Conservation (phyloP, 2,113 vertebrate genomes). For the Benitochromis conjunctus region DNA sequence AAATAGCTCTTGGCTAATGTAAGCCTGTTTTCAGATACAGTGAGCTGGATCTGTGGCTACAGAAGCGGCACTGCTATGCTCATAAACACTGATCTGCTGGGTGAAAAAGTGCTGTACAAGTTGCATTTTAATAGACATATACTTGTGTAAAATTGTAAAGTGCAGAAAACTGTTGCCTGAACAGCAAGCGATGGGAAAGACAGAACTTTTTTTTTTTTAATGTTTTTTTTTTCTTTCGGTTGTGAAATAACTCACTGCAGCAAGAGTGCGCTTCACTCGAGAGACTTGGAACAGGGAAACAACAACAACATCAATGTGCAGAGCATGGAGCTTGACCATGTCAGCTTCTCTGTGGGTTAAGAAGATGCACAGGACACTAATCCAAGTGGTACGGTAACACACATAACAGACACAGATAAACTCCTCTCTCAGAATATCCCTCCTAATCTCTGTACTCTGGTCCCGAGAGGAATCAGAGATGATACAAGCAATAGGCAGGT, state of each 20-base stretch:
- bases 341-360: conserved; percentile 8
- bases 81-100: conserved; percentile 26
- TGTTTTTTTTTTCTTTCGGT: neutral
- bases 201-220: neutral
- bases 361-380: conserved; percentile 28
- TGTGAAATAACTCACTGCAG: neutral
- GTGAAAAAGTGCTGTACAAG: neutral
- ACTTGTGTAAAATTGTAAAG: neutral
- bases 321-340: conserved; percentile 1
- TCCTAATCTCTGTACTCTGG: conserved; percentile 10
- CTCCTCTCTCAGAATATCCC: conserved; percentile 15
- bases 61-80: conserved; percentile 8
- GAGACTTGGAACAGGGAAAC: neutral
- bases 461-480: conserved; percentile 20
- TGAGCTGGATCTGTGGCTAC: conserved; percentile 41
- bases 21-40: conserved; percentile 68
- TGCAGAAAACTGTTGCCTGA: neutral
- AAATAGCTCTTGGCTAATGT: conserved; percentile 72
- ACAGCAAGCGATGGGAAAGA: neutral
- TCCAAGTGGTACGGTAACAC: neutral
- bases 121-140: conserved; percentile 14
- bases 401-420: conserved; percentile 33
- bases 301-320: neutral
- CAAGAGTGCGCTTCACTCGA: neutral
- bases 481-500: conserved; percentile 3